Base-by-base conservation (phyloP, 2,797 vertebrate species). In the Peromyscus melanophrys region DNA sequence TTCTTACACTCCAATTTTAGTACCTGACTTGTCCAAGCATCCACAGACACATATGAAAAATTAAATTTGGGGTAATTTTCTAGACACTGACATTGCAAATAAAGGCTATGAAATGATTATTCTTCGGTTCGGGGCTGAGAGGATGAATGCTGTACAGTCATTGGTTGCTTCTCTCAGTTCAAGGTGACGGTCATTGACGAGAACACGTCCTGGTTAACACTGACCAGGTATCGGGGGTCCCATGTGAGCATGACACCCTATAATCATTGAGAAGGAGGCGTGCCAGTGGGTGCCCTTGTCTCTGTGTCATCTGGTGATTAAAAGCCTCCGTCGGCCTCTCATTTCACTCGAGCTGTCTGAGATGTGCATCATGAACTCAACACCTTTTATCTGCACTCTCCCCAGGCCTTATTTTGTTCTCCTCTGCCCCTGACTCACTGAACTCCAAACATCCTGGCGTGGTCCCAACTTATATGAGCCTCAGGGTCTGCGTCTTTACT, bases 11-110 rank as follows among this genome's bases (percentile, higher is more conserved):
- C 5, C 21, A 84, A 16, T 89, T 89, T 91, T 11, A 55, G 7
- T 52, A 61, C 43, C 55, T 67, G 31, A 11, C 71, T 92, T 12
- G 78, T 78, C 12, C 16, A 91, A 40, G 81, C 27, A 76, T 76
- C 93, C 46, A 88, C 7, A 69, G 37, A 61, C 55, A 89, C 65
- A 78, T 93, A 29, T 90, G 34, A 83, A 82, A 96, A 95, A 7
- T 78, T 1, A 61, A 71, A 57, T 78, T 69, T 25, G 31, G 84
- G n/a, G 31, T 94, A 34, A 77, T 95, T 94, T 96, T 69, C 52
- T 11, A 80, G 80, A 75, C 61, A 75, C 4, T 14, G 37, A 77
- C 57, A 59, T 90, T 65, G 76, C 55, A 55, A 81, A 77, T 73
- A 37, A 55, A 23, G 25, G 89, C 37, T 23, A 71, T 40, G 76